phyloP scores from a whole-genome alignment of 2,113 vertebrate species.

The Tyrannus savana region DNA sequence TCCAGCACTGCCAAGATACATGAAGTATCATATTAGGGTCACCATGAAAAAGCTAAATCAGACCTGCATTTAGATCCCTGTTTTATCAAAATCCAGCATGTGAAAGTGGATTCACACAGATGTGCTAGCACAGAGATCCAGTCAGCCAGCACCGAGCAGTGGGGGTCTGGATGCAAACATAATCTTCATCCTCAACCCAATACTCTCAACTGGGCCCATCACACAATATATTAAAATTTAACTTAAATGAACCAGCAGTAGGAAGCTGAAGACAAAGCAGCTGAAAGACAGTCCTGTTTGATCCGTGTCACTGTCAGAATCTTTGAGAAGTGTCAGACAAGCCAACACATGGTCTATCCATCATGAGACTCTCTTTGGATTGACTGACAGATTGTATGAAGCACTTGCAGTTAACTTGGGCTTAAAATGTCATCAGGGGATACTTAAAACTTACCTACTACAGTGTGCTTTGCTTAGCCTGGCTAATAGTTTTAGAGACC shows the following conservation, averaged over 20 bases:
- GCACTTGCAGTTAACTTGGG: background rate
- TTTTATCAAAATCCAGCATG: background rate
- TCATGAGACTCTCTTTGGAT: background rate
- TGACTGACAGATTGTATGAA: slow-evolving; percentile 44
- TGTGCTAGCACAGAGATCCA: background rate
- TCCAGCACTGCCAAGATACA: background rate
- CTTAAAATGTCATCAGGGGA: background rate
- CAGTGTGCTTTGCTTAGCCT: background rate
- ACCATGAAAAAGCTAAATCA: background rate
- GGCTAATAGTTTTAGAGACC: background rate
- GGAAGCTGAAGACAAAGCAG: slow-evolving; percentile 37
- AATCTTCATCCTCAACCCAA: background rate
- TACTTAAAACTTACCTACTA: background rate
- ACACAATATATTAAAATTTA: background rate
- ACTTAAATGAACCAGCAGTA: background rate
- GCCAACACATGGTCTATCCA: slow-evolving; percentile 49
- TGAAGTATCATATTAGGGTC: background rate
- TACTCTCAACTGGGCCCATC: background rate
- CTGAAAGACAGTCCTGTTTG: slow-evolving; percentile 45
- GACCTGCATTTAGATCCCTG: background rate
- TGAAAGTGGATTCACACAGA: background rate
- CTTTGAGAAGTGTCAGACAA: slow-evolving; percentile 55
- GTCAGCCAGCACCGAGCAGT: background rate
- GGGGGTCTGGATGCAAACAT: background rate
- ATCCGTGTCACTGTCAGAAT: slow-evolving; percentile 51